These are phyloP conservation scores for Halcyon badia DNA, from an alignment of 2,797 vertebrate species.

Conservation along the genomic window DNA sequence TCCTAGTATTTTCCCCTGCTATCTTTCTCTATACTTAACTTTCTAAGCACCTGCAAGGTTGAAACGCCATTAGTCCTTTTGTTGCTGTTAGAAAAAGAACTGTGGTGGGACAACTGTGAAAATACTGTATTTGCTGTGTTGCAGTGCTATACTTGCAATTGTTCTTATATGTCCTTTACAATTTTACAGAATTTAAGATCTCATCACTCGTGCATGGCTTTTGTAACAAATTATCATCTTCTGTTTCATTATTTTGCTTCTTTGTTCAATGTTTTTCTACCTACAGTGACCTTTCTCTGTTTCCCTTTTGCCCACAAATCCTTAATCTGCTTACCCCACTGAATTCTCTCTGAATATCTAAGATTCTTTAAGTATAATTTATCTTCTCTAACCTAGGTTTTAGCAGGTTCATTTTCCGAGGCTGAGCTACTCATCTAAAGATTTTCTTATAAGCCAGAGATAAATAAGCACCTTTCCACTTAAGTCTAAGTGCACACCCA, in stretches of 20 bases:
- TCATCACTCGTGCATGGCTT: not conserved
- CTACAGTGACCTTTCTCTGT: not conserved
- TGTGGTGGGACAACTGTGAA: not conserved
- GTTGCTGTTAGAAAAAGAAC: not conserved
- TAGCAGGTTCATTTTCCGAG: not conserved
- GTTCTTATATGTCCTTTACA: not conserved
- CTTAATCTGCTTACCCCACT: not conserved
- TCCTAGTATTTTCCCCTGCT: not conserved
- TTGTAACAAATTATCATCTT: not conserved
- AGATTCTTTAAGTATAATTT: not conserved
- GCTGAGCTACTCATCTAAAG: not conserved
- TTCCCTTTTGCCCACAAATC: not conserved
- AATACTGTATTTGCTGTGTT: not conserved
- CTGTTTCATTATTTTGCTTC: not conserved
- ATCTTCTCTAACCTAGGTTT: not conserved
- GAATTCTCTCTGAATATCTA: not conserved
- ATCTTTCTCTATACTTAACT: not conserved
- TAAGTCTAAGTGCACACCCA: not conserved
- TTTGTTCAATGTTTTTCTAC: not conserved
- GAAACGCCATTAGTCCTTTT: not conserved
- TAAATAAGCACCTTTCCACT: not conserved
- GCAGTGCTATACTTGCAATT: not conserved
- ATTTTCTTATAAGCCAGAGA: not conserved
- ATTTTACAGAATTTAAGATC: not conserved
- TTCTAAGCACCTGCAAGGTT: not conserved